Percentiles rank a stretch among this genome's conserved stretches.
Conservation (phyloP, 2,888 invertebrate species). For the Chrysina gloriosa region DNA sequence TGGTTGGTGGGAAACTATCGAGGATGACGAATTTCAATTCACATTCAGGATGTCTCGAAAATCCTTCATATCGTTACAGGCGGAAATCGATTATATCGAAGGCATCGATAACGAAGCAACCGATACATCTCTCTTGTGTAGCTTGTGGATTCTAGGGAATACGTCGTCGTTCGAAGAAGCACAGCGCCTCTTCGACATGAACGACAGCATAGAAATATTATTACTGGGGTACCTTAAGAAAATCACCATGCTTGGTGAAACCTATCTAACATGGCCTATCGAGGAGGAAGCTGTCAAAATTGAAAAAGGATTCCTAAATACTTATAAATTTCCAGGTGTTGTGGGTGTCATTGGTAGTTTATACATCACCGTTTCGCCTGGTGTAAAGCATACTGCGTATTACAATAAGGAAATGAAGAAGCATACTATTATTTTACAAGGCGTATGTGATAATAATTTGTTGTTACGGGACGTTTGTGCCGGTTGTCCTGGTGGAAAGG, state of each 20-base stretch:
- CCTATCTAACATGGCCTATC: constrained; percentile 49
- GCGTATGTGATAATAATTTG: constrained; percentile 51
- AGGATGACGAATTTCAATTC: constrained; percentile 49
- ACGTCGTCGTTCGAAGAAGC: constrained; percentile 47
- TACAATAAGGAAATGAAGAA: constrained; percentile 47
- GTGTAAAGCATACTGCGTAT: constrained; percentile 39
- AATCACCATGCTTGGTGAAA: constrained; percentile 45
- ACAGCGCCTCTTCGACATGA: constrained; percentile 42
- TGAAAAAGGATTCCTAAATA: constrained; percentile 44
- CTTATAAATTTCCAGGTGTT: constrained; percentile 49
- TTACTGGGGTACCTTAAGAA: constrained; percentile 46
- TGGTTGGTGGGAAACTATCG: constrained; percentile 45
- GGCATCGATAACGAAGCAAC: constrained; percentile 43
- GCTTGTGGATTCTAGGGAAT: constrained; percentile 51
- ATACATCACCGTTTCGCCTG: constrained; percentile 45
- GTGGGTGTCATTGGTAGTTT: constrained; percentile 51
- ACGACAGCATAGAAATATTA: constrained; percentile 43
- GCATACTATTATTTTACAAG: constrained; percentile 51
- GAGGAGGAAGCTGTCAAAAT: constrained; percentile 45
- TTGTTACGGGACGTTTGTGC: constrained; percentile 50
- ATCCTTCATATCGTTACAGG: constrained; percentile 47
- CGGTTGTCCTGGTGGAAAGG: constrained; percentile 50
- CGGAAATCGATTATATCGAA: constrained; percentile 48
- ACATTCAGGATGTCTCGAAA: constrained; percentile 49
- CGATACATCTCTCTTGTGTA: constrained; percentile 45